Evolutionary conservation across 2,113 vertebrate genomes (phyloP), one percentile per base, ranked within the genome.

Genomic region (Melanerpes aurifrons): DNA sequence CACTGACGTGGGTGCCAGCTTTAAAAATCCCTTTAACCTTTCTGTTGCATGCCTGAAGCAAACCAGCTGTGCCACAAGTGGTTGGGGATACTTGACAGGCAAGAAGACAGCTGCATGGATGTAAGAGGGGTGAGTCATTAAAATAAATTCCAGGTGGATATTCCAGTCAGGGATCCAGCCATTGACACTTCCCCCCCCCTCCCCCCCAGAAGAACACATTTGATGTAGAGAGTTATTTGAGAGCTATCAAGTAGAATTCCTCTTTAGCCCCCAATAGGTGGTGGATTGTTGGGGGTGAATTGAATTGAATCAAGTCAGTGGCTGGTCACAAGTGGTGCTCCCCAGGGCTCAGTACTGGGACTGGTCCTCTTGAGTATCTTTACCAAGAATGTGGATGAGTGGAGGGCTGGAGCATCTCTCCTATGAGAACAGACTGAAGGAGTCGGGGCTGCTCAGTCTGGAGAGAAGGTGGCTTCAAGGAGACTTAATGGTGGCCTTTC

Each of bases 71-170:
- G 64, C 50, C 53, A 19, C 32, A 86, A 86, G 59, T 9, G 4
- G n/a, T 67, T 28, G 2, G 3, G 1, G 16, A 2, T 12, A 28
- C 21, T 15, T 57, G 47, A 53, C 57, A 22, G 0, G 1, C 28
- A 29, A 72, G 56, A 74, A 66, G 40, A 71, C 24, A 69, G 29
- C 10, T 45, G 13, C 54, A 3, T 11, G 7, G 18, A 25, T 21
- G 1, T 47, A 64, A 87, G 12, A 67, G 25, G 24, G 10, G 7
- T 43, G 32, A 69, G 86, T 31, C 0, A 29, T 22, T 37, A 4
- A 32, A 71, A 73, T 71, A 68, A 66, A 43, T 7, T 7, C 18
- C 14, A n/a, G 13, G 22, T n/a, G 7, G 45, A 35, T 69, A 66
- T 37, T 57, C 24, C 19, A 37, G 19, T 18, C 37, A 10, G 47